Conservation (phyloP, 2,888 invertebrate species). For the Nemapogon koenigi region DNA sequence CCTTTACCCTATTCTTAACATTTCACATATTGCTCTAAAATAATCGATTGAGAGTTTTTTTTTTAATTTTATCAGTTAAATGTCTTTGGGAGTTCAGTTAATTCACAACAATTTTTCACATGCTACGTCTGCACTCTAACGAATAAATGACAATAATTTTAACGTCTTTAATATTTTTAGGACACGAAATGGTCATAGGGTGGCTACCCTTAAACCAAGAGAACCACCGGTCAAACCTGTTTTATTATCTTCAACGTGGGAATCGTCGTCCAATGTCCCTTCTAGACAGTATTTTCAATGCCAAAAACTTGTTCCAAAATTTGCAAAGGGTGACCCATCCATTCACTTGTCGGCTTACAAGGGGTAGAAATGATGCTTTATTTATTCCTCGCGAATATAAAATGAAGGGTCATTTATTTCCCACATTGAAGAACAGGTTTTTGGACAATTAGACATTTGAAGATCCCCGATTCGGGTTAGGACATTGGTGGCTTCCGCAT, state of each 20-base stretch:
- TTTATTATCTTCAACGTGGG: slow-evolving; percentile 48
- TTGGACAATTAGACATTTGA: slow-evolving; percentile 28
- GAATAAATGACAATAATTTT: not conserved
- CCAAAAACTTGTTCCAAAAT: slow-evolving; percentile 1
- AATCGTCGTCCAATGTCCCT: slow-evolving; percentile 38
- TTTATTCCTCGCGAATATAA: slow-evolving; percentile 25
- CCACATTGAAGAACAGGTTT: slow-evolving; percentile 48
- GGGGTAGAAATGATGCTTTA: slow-evolving; percentile 8
- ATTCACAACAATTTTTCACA: too few species aligned
- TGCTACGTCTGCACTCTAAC: not conserved
- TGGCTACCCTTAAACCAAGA: slow-evolving; percentile 29
- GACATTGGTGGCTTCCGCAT: slow-evolving; percentile 25
- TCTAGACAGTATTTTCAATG: slow-evolving; percentile 7
- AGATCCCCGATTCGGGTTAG: too few species aligned
- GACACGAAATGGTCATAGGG: not conserved
- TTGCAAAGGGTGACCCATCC: slow-evolving; percentile 5
- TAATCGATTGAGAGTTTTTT: too few species aligned
- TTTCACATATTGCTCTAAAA: too few species aligned
- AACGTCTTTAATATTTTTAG: not conserved
- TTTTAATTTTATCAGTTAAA: too few species aligned
- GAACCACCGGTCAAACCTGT: slow-evolving; percentile 30
- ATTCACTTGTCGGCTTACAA: slow-evolving; percentile 9
- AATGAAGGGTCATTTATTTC: slow-evolving; percentile 53
- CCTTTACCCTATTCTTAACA: too few species aligned
- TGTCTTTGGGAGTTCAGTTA: too few species aligned